These are phyloP conservation scores for Tonatia bakeri DNA, from an alignment of 2,113 vertebrate genomes.

Conservation along the genomic window DNA sequence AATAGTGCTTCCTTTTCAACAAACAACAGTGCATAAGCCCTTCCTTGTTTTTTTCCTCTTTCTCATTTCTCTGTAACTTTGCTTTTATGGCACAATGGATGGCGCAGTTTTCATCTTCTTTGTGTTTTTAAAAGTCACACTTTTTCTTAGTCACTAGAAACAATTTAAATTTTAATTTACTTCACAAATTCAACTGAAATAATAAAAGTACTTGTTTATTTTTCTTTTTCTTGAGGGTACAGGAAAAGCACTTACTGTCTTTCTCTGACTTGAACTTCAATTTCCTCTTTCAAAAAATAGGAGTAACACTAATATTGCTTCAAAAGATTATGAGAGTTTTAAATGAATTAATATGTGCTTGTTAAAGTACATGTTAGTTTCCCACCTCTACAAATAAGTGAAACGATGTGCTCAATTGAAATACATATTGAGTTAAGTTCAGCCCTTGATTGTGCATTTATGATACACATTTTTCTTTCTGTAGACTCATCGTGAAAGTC, in stretches of 20 bases:
- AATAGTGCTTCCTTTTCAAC: conserved; percentile 3
- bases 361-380: not conserved
- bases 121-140: conserved; percentile 8
- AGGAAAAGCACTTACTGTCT: not conserved
- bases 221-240: not conserved
- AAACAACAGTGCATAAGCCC: not conserved
- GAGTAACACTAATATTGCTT: conserved; percentile 16
- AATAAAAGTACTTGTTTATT: not conserved
- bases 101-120: not conserved
- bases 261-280: conserved; percentile 7
- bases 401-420: not conserved
- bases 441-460: not conserved
- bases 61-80: not conserved
- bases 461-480: not conserved
- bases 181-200: conserved; percentile 34
- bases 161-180: conserved; percentile 18
- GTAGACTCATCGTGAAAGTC: not conserved
- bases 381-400: not conserved
- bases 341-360: conserved; percentile 7
- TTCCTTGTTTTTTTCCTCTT: not conserved
- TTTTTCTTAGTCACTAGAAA: not conserved
- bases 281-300: conserved; percentile 14
- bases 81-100: not conserved
- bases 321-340: not conserved
- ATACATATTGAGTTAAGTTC: not conserved